Conservation (phyloP, 2,888 invertebrate genomes). For the Rotaria macrura region DNA sequence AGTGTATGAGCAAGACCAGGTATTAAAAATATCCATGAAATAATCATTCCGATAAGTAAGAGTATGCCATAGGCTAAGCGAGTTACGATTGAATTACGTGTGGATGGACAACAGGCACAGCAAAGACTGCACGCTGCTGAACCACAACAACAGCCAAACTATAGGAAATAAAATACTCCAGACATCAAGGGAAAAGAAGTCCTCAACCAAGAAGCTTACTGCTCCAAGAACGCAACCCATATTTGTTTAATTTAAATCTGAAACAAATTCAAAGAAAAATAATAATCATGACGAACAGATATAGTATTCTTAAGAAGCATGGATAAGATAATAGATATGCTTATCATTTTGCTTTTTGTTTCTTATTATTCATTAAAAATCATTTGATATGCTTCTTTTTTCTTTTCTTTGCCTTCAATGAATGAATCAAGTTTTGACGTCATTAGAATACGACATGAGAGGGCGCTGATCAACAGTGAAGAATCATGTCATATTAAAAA, state of each 20-base stretch:
- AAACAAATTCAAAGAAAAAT: background rate
- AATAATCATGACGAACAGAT: background rate
- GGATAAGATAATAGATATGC: background rate
- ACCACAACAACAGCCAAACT: slow-evolving; percentile 70
- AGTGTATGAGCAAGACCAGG: slow-evolving; percentile 64
- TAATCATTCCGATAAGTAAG: slow-evolving; percentile 75
- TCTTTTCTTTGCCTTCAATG: background rate
- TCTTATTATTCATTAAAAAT: background rate
- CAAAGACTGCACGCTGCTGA: slow-evolving; percentile 83
- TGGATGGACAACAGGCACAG: slow-evolving; percentile 91
- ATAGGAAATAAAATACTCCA: background rate
- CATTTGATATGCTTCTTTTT: background rate
- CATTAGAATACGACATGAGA: background rate
- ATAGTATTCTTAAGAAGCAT: background rate
- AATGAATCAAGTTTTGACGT: background rate
- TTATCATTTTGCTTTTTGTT: too few relatives aligned
- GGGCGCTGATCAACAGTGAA: background rate
- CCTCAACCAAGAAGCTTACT: background rate
- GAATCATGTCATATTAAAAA: background rate
- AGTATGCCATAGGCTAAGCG: slow-evolving; percentile 91
- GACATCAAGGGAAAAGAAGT: too few relatives aligned
- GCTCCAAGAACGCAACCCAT: slow-evolving; percentile 1
- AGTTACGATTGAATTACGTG: slow-evolving; percentile 86
- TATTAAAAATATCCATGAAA: slow-evolving; percentile 76
- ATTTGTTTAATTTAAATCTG: background rate